phyloP scores from a whole-genome alignment of 35 echinoderm and acorn worm genomes.

The Ophiothrix spiculata region DNA sequence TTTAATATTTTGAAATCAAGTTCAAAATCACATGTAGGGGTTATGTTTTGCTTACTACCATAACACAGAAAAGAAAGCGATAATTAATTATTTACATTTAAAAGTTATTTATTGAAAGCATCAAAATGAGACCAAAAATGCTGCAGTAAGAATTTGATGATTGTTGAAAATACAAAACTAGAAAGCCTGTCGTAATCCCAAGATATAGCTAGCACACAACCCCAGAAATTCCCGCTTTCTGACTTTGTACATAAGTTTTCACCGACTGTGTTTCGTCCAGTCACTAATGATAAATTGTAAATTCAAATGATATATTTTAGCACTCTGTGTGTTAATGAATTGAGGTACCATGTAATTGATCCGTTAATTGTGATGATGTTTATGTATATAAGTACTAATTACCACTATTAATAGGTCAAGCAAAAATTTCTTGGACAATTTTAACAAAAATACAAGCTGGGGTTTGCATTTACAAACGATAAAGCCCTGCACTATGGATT shows the following conservation, averaged over 20 bases:
- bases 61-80: background rate
- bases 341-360: background rate
- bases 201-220: background rate
- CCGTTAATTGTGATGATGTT: background rate
- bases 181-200: background rate
- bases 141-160: background rate
- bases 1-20: background rate
- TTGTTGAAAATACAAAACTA: background rate
- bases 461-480: background rate
- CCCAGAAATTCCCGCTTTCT: background rate
- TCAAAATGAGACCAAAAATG: background rate
- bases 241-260: background rate
- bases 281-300: background rate
- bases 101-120: background rate
- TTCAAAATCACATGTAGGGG: background rate
- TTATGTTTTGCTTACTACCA: background rate
- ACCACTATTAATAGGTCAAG: background rate
- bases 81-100: background rate
- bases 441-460: background rate
- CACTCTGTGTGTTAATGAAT: background rate
- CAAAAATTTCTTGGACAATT: background rate
- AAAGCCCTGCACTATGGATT: background rate
- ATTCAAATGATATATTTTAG: slow-evolving; percentile 6
- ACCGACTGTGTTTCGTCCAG: background rate
- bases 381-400: too few relatives aligned